Evolutionary conservation across 2,797 vertebrate genomes (phyloP), one percentile per base, ranked within the genome.

Genomic region (Adelosebastes latens): DNA sequence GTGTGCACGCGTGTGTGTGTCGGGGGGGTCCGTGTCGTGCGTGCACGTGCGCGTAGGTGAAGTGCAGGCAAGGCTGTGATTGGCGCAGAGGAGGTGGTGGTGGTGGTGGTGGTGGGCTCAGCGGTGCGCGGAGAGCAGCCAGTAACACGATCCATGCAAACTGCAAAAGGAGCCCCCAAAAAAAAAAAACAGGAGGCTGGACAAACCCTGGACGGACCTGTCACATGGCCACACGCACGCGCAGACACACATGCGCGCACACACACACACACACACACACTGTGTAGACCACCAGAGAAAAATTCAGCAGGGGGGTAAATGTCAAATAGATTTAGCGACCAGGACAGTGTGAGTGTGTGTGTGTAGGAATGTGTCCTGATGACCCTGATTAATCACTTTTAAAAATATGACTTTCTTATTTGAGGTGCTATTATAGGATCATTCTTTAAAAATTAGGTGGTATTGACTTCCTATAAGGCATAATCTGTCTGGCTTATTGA

Each of bases 121-220:
- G 93, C 83, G 79, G 85, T 89, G 91, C 88, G 77, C 79, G 78
- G 85, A 88, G 83, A 94, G 73, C 86, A 87, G 88, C 88, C 91
- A 92, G 94, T 93, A 96, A 96, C 71, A 91, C 88, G 94, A 95
- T 90, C 94, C 92, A 87, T 89, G 84, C 76, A 86, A 46, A 85
- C 78, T 84, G 86, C 86, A 82, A 81, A 81, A 87, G 73, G 91
- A 94, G 89, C 83, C 31, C 39, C 39, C 39, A 0, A 3, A 18
- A 46, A n/a, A 79, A 80, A 87, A 85, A 80, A 87, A 85, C 84
- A 81, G 82, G 85, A 84, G 90, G 90, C 81, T 79, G 93, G 87
- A 83, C 90, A 83, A 83, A 82, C 68, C 82, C 65, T 81, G 83
- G 77, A 87, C 80, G 31, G 84, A 63, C 70, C 81, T 91, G 93